Conservation (phyloP, 1,140 invertebrate species). For the Gryllus bimaculatus region DNA sequence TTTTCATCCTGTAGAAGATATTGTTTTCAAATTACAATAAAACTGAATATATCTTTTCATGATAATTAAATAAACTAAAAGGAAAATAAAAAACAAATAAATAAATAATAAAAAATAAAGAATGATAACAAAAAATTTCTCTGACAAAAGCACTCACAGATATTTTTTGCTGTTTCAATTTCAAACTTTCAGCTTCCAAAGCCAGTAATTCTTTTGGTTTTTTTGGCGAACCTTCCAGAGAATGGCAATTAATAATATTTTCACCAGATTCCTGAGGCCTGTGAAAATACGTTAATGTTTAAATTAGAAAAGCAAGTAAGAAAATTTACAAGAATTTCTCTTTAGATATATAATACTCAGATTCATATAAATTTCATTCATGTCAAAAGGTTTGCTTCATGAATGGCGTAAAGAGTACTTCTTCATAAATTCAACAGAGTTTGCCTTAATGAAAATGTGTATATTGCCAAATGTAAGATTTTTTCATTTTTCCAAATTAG, state of each 20-base stretch:
- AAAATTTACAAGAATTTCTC: background rate
- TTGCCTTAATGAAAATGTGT: no score
- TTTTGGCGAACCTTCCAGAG: constrained; percentile 55
- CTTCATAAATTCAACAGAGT: no score
- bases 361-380: background rate
- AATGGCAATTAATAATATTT: constrained; percentile 69
- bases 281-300: constrained; percentile 16
- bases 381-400: no score
- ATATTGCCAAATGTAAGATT: no score
- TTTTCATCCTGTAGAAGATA: constrained; percentile 49
- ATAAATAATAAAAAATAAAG: constrained; percentile 25
- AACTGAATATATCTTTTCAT: background rate
- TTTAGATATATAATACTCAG: background rate
- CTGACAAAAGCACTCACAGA: constrained; percentile 31
- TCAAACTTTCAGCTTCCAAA: constrained; percentile 61
- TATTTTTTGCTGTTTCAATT: constrained; percentile 50
- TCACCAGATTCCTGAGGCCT: constrained; percentile 67
- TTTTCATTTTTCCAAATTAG: no score
- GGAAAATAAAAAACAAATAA: constrained; percentile 28
- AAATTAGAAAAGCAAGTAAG: background rate
- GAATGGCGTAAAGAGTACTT: no score
- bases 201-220: constrained; percentile 64
- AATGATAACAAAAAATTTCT: background rate
- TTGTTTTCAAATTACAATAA: constrained; percentile 23
- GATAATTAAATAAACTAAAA: constrained; percentile 20